Evolutionary conservation across 1,140 invertebrate genomes (phyloP), one percentile per base, ranked within the genome.

Genomic region (Rhopalosiphum maidis): DNA sequence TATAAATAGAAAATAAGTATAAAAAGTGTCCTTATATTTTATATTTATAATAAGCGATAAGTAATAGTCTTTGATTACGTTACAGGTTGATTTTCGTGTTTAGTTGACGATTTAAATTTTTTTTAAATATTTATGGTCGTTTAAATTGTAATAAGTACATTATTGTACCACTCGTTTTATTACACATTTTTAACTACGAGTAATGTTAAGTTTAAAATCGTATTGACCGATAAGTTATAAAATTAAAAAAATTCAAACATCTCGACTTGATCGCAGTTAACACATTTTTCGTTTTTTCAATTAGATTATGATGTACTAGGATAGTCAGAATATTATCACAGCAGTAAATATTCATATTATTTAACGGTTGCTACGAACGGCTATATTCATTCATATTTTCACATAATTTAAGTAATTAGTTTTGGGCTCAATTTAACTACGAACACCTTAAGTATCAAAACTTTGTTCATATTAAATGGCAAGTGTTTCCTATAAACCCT

Each of bases 401-500:
- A 83, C 35, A 41, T 83, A 8, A 83, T 83, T 83, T 37, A 83
- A 83, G 82, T 41, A 37, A 83, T 83, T 83, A 9, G 22, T 83
- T 83, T 41, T 83, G 18, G 35, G 82, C 82, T 37, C 82, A 83
- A 83, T 37, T 77, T 77, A 83, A 37, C 35, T 41, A 83, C 22
- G 35, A 86, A 86, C 83, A 86, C 41, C 83, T 43, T 43, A 43
- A 86, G 8, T 86, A 86, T 43, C 83, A 86, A 86, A 86, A 86
- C 41, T 43, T 41, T 43, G 41, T 43, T 46, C 37, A 77, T 15
- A 86, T 86, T 86, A 43, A 25, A 86, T 86, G 11, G 83, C 23
- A 86, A 86, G 41, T 86, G 83, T 86, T 86, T 86, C 23, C 41
- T 86, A 25, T 86, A 86, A 85, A 86, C 83, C 83, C 83, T 46